Conservation (phyloP, 2,797 vertebrate genomes). For the Meda fulgida region DNA sequence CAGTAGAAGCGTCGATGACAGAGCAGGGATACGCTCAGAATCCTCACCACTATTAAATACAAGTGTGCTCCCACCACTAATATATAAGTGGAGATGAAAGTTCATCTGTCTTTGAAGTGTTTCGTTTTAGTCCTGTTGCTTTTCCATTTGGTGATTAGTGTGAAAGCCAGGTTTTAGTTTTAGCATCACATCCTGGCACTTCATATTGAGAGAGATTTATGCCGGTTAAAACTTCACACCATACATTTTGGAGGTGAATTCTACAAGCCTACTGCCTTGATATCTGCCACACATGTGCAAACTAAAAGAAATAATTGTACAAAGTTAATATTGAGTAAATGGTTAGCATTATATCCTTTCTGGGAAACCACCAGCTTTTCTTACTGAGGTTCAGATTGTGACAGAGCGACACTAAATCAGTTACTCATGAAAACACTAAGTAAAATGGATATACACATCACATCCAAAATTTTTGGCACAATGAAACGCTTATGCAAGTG, state of each 20-base stretch:
- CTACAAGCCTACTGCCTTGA: neutral
- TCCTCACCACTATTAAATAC: constrained; percentile 57
- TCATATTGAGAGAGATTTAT: constrained; percentile 19
- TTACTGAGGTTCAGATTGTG: neutral
- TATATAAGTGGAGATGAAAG: constrained; percentile 52
- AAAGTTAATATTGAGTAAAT: neutral
- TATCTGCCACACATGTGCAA: constrained; percentile 1
- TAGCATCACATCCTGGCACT: constrained; percentile 24
- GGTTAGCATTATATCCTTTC: neutral
- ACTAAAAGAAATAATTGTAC: constrained; percentile 11
- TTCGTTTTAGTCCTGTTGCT: constrained; percentile 41
- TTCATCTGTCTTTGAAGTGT: constrained; percentile 57
- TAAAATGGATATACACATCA: neutral
- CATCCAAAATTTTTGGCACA: neutral
- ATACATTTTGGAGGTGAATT: neutral
- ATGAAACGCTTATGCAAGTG: neutral
- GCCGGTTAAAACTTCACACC: constrained; percentile 1
- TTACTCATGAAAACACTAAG: neutral
- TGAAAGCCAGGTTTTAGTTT: constrained; percentile 32
- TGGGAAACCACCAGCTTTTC: neutral
- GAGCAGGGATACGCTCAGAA: constrained; percentile 52
- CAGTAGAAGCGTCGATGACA: constrained; percentile 53
- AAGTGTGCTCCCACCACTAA: constrained; percentile 53
- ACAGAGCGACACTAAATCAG: neutral
- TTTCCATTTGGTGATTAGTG: constrained; percentile 43